Base-by-base conservation (phyloP, 1,140 invertebrate genomes). In the Caenorhabditis tropicalis region DNA sequence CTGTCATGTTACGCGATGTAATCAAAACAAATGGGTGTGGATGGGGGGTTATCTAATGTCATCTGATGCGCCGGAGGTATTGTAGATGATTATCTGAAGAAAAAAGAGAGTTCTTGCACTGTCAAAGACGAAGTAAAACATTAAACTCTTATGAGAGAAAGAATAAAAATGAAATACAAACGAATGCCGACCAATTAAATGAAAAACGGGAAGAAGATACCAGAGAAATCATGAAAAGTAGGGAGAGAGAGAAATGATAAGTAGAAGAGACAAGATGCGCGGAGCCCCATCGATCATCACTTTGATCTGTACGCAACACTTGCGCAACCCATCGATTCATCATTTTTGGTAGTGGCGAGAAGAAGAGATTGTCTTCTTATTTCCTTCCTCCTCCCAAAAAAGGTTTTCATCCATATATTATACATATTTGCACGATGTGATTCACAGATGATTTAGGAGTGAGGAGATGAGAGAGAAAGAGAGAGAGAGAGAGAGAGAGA, bases 11-110 rank as follows among this genome's bases (percentile, higher is more conserved):
- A 74, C 65, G 65, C 65, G 65, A 74, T 74, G 65, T 19, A 74
- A 74, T 74, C 65, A 74, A 74, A 74, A 74, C 65, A 74, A 74
- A 74, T 74, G 65, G 65, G 36, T 74, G 65, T 74, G 65, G 39
- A 36, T 74, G 65, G 29, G 36, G 36, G 7, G 53, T n/a, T 39
- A 74, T 74, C 65, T 74, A 33, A 43, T 74, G 65, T 43, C 36
- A 74, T 74, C 65, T 24, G n/a, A 33, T 4, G 36, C 27, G 58
- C n/a, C n/a, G n/a, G n/a, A n/a, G n/a, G n/a, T 16, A 56, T 21
- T 21, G 58, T 33, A 36, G 58, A 74, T 74, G 19, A 74, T 31
- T 43, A 74, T 74, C 65, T 74, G 12, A 33, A 31, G n/a, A n/a
- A n/a, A n/a, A n/a, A n/a, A n/a, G n/a, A n/a, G 39, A 21, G 65